Base-by-base conservation (phyloP, 2,888 invertebrate genomes). In the Platynereis dumerilii region DNA sequence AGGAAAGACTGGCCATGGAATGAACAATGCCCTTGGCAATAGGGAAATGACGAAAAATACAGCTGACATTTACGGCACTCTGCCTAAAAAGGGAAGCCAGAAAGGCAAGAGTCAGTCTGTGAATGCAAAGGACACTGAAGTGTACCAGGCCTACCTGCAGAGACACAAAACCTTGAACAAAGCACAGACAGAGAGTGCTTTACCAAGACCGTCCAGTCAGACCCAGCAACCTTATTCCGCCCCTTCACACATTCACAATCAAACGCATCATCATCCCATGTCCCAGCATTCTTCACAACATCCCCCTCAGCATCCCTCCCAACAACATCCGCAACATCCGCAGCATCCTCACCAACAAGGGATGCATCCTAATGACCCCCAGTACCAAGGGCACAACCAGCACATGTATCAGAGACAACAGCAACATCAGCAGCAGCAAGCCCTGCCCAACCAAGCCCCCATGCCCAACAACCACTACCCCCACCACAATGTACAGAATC, bases 61-160 rank as follows among this genome's bases (percentile, higher is more conserved):
- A 20, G 53, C 52, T 17, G 61, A 61, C 53, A 39, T 55, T 34
- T 61, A 61, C 54, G 61, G 53, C 12, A 61, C 61, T 15, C 42
- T 61, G 15, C 61, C 61, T 2, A 26, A 52, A 24, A 61, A 61
- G 27, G 29, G 53, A 0, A 20, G 48, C 2, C 60, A 45, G 12
- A 60, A 60, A 22, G 52, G 29, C 20, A 60, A 60, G 22, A 28
- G 22, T n/a, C 10, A 29, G 29, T 52, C 53, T 7, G 53, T 52
- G 2, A 44, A 42, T 15, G 59, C 42, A 5, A 61, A 54, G 22
- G 61, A 61, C 24, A 53, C 53, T 34, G 61, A 61, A 26, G 55
- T 54, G 7, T 61, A 61, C 29, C 53, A 54, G 55, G 20, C 22
- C n/a, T 61, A 61, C 20, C 42, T 61, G n/a, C 54, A 61, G 42